phyloP scores from a whole-genome alignment of 2,797 vertebrate genomes.

The Syndactyla subalaris region DNA sequence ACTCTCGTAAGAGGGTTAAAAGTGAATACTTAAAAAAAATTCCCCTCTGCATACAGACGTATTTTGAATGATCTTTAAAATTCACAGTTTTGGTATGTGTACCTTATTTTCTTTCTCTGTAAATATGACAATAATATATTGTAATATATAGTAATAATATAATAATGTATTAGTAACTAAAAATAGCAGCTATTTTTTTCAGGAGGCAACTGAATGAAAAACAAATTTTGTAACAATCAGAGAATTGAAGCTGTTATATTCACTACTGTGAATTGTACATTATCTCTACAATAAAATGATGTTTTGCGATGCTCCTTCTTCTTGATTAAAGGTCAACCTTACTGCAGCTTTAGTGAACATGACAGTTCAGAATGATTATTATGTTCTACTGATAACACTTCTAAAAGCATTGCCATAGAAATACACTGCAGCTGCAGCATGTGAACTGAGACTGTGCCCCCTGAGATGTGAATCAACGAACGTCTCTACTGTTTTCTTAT shows the following conservation, averaged over 20 bases:
- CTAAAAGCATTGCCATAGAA: neutral
- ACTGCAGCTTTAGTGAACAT: neutral
- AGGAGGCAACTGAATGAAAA: neutral
- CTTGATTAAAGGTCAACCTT: slow-evolving; percentile 49
- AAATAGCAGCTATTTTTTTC: neutral
- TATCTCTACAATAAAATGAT: neutral
- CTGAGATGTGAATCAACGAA: neutral
- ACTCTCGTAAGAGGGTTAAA: neutral
- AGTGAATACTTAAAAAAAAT: neutral
- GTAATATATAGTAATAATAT: neutral
- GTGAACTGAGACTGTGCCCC: neutral
- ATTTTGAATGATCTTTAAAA: neutral
- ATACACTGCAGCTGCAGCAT: neutral
- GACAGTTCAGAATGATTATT: neutral
- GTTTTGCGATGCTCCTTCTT: neutral
- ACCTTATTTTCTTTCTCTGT: neutral
- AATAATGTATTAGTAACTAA: neutral
- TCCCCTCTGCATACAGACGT: neutral
- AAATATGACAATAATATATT: neutral
- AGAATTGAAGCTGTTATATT: neutral
- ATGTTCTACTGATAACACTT: neutral
- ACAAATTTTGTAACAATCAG: neutral
- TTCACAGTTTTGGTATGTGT: neutral
- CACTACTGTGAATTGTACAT: neutral
- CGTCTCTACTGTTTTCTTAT: neutral